phyloP scores from a whole-genome alignment of 1,140 invertebrate genomes.

The Cryptotermes secundus region DNA sequence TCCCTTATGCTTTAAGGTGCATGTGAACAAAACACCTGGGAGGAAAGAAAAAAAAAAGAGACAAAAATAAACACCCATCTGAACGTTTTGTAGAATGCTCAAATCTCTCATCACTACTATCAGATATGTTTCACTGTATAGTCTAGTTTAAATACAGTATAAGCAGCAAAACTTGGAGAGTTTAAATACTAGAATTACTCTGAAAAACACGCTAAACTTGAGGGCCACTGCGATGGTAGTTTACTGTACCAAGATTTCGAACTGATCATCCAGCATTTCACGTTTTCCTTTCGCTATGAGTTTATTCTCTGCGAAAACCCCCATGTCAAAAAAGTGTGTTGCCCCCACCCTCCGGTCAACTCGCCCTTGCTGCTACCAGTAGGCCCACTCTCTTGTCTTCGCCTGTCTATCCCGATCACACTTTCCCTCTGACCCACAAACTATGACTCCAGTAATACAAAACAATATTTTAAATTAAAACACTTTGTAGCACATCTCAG shows the following conservation, averaged over 20 bases:
- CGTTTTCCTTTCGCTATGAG: conserved; percentile 33
- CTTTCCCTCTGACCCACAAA: neutral
- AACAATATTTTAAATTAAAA: conserved; percentile 27
- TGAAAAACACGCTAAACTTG: too few relatives aligned
- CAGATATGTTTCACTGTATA: too few relatives aligned
- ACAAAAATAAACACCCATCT: too few relatives aligned
- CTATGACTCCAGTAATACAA: conserved; percentile 17
- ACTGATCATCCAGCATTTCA: conserved; percentile 32
- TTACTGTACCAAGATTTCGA: neutral
- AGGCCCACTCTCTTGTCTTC: neutral
- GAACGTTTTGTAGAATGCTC: too few relatives aligned
- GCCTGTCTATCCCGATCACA: neutral
- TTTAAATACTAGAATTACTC: too few relatives aligned
- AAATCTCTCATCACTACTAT: too few relatives aligned
- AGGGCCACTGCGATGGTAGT: neutral
- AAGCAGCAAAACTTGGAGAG: too few relatives aligned
- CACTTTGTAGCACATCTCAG: conserved; percentile 11
- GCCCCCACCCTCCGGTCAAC: neutral
- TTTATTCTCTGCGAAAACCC: conserved; percentile 34
- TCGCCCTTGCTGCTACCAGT: neutral
- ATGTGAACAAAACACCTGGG: too few relatives aligned
- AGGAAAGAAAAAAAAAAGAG: too few relatives aligned
- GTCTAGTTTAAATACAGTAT: too few relatives aligned
- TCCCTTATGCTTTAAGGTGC: too few relatives aligned
- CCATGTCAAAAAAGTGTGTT: conserved; percentile 4